Conservation (phyloP, 2,888 invertebrate species). For the Drosophila macrospina region DNA sequence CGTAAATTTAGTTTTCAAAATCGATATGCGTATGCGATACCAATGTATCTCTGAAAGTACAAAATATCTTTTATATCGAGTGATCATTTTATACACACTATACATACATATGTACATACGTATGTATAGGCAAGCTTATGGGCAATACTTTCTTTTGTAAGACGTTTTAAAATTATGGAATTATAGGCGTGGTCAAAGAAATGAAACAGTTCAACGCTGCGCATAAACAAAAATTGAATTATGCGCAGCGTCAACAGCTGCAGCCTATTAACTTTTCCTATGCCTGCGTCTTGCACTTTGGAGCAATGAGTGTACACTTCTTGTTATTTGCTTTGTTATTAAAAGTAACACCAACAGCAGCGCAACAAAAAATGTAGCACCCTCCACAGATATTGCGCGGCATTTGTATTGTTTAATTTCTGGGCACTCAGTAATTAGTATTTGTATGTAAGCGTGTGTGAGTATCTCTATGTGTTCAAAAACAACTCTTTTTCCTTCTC, state of each 20-base stretch:
- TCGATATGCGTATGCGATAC: too few species aligned
- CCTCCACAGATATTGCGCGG: neutral
- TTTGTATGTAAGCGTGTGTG: slow-evolving; percentile 11
- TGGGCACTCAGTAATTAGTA: neutral
- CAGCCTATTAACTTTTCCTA: slow-evolving; percentile 17
- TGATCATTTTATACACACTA: too few species aligned
- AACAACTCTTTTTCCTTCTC: slow-evolving; percentile 2
- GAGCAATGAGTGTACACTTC: slow-evolving; percentile 38
- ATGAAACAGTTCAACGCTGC: slow-evolving; percentile 26
- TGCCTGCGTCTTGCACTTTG: slow-evolving; percentile 32
- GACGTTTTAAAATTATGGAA: neutral
- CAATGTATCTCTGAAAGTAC: too few species aligned
- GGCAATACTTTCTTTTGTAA: slow-evolving; percentile 22
- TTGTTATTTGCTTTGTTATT: slow-evolving; percentile 22
- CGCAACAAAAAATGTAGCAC: slow-evolving; percentile 14
- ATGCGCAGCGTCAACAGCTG: slow-evolving; percentile 39
- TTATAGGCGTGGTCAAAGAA: slow-evolving; percentile 32
- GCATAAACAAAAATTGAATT: slow-evolving; percentile 42
- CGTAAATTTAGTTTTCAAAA: too few species aligned
- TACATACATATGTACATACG: slow-evolving; percentile 4
- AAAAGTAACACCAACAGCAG: neutral
- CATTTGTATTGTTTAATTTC: neutral
- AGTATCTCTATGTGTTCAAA: neutral
- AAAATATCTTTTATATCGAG: too few species aligned
- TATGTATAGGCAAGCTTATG: slow-evolving; percentile 15